Evolutionary conservation across 2,888 invertebrate species (phyloP), one percentile per base, ranked within the genome.

Genomic region (Caenorhabditis auriculariae): DNA sequence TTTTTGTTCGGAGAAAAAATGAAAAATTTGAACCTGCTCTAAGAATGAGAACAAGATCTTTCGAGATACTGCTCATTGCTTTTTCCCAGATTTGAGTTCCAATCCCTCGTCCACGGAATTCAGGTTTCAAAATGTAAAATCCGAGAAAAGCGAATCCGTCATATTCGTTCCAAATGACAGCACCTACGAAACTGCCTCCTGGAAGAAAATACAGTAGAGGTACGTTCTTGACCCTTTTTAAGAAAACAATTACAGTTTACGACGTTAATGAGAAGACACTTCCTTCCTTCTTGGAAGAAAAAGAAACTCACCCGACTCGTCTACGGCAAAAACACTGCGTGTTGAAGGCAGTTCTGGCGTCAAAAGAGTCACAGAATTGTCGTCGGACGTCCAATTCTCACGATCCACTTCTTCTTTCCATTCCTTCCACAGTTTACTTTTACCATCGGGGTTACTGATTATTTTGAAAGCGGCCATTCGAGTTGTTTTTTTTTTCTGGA

Each of bases 151-250:
- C 53, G 5, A 69, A 38, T 24, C 57, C 57, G 42, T 69, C 64
- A 45, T 66, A 60, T 38, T 69, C 62, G 38, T 69, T 66, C 69
- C 69, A 69, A 6, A 66, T 56, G 1, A 69, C 66, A 9, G 58
- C 54, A 17, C 65, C 65, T 6, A 69, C 41, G 19, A 56, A 65
- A 4, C 47, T 50, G 4, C 53, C 61, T n/a, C 64, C 67, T 37
- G 53, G 48, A 54, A 45, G 39, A 58, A 49, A 3, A 41, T 4
- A 24, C n/a, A 7, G 4, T 26, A n/a, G 43, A 32, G 12, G 46
- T 21, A 17, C 15, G 38, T 7, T n/a, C 2, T 26, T n/a, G n/a
- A n/a, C n/a, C n/a, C 2, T 7, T 9, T 17, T 21, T 2, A 56
- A 57, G 49, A 27, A 60, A 48, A 26, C 15, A 37, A 5, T 35